Evolutionary conservation across 1,140 invertebrate species (phyloP).

Genomic region (Cataglyphis hispanica): DNA sequence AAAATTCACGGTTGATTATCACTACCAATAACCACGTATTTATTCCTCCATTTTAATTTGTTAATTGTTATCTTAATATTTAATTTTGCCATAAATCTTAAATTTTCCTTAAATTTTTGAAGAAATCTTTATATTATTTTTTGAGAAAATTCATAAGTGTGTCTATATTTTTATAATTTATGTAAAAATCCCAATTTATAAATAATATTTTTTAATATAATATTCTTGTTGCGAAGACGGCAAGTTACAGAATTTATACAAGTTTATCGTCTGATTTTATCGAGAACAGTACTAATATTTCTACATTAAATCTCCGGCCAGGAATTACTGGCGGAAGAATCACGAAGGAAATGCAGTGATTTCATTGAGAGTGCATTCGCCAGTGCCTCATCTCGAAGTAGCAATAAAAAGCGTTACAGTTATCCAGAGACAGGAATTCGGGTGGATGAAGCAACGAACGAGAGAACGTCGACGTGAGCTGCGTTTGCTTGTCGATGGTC

Average conservation of each 20-base stretch:
- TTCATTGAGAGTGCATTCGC: conserved; percentile 55
- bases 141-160: not conserved
- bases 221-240: not conserved
- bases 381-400: conserved; percentile 62
- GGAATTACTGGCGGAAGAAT: not conserved
- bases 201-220: not conserved
- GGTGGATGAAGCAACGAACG: conserved; percentile 66
- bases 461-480: conserved; percentile 40
- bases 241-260: not conserved
- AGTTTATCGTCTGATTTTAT: not conserved
- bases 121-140: not conserved
- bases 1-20: not conserved
- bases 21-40: conserved; percentile 1
- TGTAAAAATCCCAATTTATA: not conserved
- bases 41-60: not conserved
- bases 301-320: not conserved
- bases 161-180: conserved; percentile 8
- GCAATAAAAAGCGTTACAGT: conserved; percentile 74
- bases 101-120: not conserved
- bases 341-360: conserved; percentile 55
- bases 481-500: conserved; percentile 67
- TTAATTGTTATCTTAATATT: not conserved
- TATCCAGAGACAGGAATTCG: conserved; percentile 69
- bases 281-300: not conserved
- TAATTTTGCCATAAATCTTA: not conserved